These are phyloP conservation scores for Marcusenius ussheri DNA, from an alignment of 2,113 vertebrate species.

Conservation along the genomic window DNA sequence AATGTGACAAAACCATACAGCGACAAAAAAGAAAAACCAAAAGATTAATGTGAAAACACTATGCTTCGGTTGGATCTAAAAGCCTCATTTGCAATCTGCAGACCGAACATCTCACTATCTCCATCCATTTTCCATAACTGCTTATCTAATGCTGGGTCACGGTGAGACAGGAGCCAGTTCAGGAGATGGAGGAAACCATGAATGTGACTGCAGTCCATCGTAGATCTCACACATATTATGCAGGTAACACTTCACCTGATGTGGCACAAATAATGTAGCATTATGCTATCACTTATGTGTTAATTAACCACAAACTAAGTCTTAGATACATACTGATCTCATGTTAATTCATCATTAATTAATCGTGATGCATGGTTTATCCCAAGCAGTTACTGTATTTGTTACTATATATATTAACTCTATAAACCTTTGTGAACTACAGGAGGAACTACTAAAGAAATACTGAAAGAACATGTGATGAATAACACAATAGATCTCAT, in stretches of 20 bases:
- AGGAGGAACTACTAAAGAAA: no score
- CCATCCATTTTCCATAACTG: background rate
- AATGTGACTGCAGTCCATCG: background rate
- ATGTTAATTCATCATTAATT: background rate
- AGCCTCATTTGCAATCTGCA: background rate
- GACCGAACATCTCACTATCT: background rate
- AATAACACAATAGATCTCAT: background rate
- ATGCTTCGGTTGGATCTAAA: background rate
- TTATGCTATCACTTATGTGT: background rate
- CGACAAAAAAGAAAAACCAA: background rate
- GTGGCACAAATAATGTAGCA: background rate
- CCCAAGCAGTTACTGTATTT: no score
- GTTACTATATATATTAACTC: background rate
- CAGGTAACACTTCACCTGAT: background rate
- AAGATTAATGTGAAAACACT: background rate
- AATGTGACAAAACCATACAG: background rate
- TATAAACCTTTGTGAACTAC: background rate
- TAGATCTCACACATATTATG: background rate
- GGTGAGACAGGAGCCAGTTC: background rate
- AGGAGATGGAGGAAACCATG: background rate
- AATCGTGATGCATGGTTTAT: background rate
- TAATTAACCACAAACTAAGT: background rate
- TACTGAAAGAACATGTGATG: background rate
- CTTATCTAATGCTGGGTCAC: background rate
- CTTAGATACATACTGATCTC: background rate